Evolutionary conservation across 1,140 invertebrate species (phyloP).

Genomic region (Trachelipus rathkii): DNA sequence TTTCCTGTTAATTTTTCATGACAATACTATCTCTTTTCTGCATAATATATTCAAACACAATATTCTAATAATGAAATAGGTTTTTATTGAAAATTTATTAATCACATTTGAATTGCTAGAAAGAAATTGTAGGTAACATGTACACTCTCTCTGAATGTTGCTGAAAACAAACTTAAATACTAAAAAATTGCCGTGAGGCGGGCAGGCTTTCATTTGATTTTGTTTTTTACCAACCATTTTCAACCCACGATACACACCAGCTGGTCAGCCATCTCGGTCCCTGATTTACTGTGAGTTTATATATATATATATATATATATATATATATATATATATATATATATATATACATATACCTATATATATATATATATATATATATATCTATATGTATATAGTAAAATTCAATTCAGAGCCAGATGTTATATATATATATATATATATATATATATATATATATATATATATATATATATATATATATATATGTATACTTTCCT

Average conservation of each 20-base stretch:
- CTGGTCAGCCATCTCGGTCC: neutral
- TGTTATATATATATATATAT: no score
- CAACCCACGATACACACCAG: slow-evolving; percentile 34
- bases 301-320: neutral
- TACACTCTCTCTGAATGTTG: no score
- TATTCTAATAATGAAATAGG: neutral
- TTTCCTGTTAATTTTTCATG: no score
- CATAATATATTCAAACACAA: no score
- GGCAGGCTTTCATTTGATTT: slow-evolving; percentile 37
- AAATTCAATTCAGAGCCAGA: no score
- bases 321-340: neutral
- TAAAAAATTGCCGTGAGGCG: slow-evolving; percentile 28
- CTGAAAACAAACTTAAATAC: slow-evolving; percentile 22
- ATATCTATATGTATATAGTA: neutral
- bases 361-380: neutral
- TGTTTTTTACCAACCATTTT: slow-evolving; percentile 34
- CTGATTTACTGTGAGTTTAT: neutral
- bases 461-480: no score
- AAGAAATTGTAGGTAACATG: neutral
- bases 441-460: no score
- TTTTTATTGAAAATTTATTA: neutral
- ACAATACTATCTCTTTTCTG: no score
- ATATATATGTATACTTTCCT: no score
- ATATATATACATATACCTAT: neutral
- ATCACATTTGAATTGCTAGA: neutral